Conservation (phyloP, 1,140 invertebrate species). For the Lordiphosa collinella region DNA sequence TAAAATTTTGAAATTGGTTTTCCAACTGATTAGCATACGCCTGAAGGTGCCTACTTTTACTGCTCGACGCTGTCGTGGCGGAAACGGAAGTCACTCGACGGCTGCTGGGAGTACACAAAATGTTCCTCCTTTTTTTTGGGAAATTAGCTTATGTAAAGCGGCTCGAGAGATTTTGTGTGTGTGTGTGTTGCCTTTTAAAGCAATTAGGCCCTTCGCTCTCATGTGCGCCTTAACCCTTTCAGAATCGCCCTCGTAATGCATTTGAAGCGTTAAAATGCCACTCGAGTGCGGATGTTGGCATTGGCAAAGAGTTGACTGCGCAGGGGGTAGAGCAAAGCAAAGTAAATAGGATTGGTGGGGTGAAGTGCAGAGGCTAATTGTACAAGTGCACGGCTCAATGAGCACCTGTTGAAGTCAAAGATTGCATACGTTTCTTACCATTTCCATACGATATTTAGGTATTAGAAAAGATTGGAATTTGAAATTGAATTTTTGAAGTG, state of each 20-base stretch:
- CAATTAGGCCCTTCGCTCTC: conserved; percentile 26
- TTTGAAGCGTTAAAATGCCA: conserved; percentile 73
- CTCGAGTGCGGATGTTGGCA: conserved; percentile 36
- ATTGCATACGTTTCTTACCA: not conserved
- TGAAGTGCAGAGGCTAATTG: conserved; percentile 36
- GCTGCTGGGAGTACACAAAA: conserved; percentile 16
- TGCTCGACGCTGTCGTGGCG: conserved; percentile 31
- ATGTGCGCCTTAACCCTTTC: conserved; percentile 34
- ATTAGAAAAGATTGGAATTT: not conserved
- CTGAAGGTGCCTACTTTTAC: not conserved
- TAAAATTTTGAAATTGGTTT: conserved; percentile 52
- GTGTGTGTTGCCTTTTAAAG: conserved; percentile 39
- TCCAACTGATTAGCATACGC: conserved; percentile 50
- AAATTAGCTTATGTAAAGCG: conserved; percentile 61
- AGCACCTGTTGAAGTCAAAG: conserved; percentile 40
- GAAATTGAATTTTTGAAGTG: not conserved
- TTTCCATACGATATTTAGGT: not conserved
- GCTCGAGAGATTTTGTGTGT: conserved; percentile 13
- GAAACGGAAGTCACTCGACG: conserved; percentile 70
- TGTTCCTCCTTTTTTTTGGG: conserved; percentile 1
- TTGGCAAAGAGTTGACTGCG: conserved; percentile 21
- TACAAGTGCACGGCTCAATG: conserved; percentile 28
- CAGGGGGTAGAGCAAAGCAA: not conserved
- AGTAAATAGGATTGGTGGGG: not conserved
- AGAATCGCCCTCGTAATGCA: conserved; percentile 48